Base-by-base conservation (phyloP, 2,888 invertebrate species). In the Caenorhabditis wallacei region DNA sequence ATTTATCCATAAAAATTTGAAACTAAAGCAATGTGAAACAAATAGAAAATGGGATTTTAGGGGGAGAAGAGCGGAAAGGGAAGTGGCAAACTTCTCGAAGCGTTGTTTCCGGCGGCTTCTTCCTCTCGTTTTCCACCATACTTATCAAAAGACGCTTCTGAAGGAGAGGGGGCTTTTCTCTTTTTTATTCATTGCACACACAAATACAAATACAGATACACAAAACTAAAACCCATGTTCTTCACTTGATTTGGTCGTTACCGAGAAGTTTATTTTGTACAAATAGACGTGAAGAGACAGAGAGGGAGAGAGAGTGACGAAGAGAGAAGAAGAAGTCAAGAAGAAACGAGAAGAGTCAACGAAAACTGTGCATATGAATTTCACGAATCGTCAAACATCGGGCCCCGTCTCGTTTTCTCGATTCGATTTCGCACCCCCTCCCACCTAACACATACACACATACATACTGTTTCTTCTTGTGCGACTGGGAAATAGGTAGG, bases 381-480 rank as follows among this genome's bases (percentile, higher is more conserved):
- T 81, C 81, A 76, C 81, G 81, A 81, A 75, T 81, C 75, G 75
- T 81, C 81, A 81, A 81, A 81, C 75, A 80, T 51, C 51, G 64
- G 53, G n/a, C n/a, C 48, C 20, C 57, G 46, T 40, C 61, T 37
- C 56, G 56, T 56, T 26, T 35, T 43, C 76, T 76, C 69, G 76
- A 57, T 68, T 75, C 59, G 68, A 66, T 66, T 59, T 56, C 71
- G 43, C 56, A 43, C 43, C 64, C 66, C 18, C 57, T 48, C 40
- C 51, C 75, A 74, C 75, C n/a, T n/a, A n/a, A 59, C 26, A 63
- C 64, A 75, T 63, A 61, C 24, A 61, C 22, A 54, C 46, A 57
- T 59, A 75, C 75, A 75, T 75, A 78, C 78, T 78, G 78, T 78
- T 81, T 68, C 68, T 75, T 81, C 68, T 63, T 69, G 68, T 74